Evolutionary conservation across 1,140 invertebrate species (phyloP).

Genomic region (Colletes gigas): DNA sequence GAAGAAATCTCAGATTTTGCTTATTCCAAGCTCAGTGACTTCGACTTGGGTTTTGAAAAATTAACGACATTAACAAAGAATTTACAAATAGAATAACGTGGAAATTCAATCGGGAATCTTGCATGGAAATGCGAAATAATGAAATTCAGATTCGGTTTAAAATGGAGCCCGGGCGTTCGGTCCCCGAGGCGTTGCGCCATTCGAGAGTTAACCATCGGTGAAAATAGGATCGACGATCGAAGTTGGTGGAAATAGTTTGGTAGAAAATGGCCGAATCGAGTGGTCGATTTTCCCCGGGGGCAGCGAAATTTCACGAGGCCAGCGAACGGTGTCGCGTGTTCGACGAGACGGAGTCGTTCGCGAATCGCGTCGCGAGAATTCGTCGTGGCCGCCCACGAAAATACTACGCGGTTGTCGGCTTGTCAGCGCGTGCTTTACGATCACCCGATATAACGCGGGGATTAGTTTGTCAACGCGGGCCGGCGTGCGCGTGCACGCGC

Average conservation of each 20-base stretch:
- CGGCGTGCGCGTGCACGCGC: constrained; percentile 56
- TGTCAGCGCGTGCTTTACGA: constrained; percentile 76
- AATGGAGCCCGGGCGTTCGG: too few relatives aligned
- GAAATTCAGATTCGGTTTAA: too few relatives aligned
- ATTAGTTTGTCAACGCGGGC: constrained; percentile 79
- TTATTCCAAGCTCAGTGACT: too few relatives aligned
- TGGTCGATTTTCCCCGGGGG: background rate
- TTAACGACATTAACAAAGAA: too few relatives aligned
- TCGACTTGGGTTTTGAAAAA: too few relatives aligned
- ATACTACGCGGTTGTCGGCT: constrained; percentile 67
- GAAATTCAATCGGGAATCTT: too few relatives aligned
- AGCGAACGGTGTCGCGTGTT: constrained; percentile 5
- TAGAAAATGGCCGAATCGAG: background rate
- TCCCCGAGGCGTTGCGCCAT: too few relatives aligned
- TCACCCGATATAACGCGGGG: constrained; percentile 73
- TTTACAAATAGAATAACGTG: too few relatives aligned
- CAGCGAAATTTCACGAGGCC: constrained; percentile 8
- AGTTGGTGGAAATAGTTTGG: background rate
- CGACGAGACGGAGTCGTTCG: background rate
- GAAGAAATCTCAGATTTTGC: too few relatives aligned
- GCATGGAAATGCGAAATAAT: too few relatives aligned
- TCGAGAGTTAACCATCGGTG: too few relatives aligned
- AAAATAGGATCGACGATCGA: too few relatives aligned
- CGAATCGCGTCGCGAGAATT: constrained; percentile 56
- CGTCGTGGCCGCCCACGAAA: constrained; percentile 74